Evolutionary conservation across 30 jellyfish, hydroid and myxozoan genomes (phyloP), one percentile per base, ranked within the genome.

Genomic region (Cassiopea andromeda): DNA sequence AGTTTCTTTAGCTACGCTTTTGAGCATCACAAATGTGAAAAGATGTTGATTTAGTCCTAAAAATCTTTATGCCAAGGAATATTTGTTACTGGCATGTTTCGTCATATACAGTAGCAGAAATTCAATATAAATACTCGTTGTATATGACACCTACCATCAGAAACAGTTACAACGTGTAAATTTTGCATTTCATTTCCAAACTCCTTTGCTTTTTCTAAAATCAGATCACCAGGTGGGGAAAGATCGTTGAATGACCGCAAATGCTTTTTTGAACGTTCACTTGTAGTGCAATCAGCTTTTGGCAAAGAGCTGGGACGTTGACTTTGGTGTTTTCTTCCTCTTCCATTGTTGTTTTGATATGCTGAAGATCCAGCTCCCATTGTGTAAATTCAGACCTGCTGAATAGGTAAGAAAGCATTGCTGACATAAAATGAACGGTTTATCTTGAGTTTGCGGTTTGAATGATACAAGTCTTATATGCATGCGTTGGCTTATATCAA

Each of bases 151-250:
- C 7, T 77, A 77, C 86, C 86, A 16, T 48, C 86, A 46, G 74
- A 17, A 9, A 69, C 16, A 60, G 46, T 72, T 13, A 54, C 73
- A 43, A 49, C 74, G 0, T 48, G 73, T n/a, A 77, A 60, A 77
- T 50, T 49, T 19, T 48, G 57, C 48, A 77, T 48, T 50, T 77
- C 86, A 2, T 60, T 48, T 74, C 86, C 49, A 43, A 77, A 77
- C 3, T 77, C 86, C 54, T 77, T 60, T 46, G 86, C 86, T 77
- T 77, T 77, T 38, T 77, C 86, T 48, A 49, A 3, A 2, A 77
- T 77, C 74, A 48, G 48, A 7, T 77, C 75, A 2, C 70, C 73
- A 48, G 86, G 73, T 13, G 86, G 50, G 7, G 74, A 7, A 48
- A 77, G 27, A 12, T 77, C 27, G 48, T 49, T 70, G 8, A 7